phyloP scores from a whole-genome alignment of 2,113 vertebrate species.

The Strigops habroptila region DNA sequence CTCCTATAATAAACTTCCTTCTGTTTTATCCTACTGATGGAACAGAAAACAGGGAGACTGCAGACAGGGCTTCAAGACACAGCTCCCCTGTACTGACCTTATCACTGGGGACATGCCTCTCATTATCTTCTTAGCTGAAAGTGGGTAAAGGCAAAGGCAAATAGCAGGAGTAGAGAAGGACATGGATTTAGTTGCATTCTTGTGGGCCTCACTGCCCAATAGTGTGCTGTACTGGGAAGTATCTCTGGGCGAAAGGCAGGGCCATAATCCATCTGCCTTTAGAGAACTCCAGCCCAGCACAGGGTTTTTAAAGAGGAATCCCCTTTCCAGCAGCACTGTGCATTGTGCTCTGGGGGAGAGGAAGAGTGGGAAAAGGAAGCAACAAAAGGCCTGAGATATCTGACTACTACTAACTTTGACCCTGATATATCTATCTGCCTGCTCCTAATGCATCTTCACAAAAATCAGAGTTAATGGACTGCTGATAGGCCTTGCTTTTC shows the following conservation, averaged over 20 bases:
- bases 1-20: neutral
- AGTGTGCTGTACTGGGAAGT: accelerated
- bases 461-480: neutral
- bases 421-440: neutral
- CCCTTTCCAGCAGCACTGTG: neutral
- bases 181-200: neutral
- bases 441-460: neutral
- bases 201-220: neutral
- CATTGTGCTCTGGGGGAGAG: neutral
- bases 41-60: neutral
- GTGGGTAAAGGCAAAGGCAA: neutral
- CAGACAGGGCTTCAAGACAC: neutral
- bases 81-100: neutral
- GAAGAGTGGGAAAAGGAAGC: neutral
- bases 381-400: neutral
- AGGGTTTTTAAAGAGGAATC: neutral
- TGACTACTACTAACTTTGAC: neutral
- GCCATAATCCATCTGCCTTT: neutral
- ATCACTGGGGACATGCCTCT: neutral
- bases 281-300: neutral
- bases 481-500: neutral
- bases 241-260: neutral
- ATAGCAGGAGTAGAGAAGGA: neutral
- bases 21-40: neutral
- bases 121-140: neutral